phyloP scores from a whole-genome alignment of 2,113 vertebrate species.

The Taurulus bubalis region DNA sequence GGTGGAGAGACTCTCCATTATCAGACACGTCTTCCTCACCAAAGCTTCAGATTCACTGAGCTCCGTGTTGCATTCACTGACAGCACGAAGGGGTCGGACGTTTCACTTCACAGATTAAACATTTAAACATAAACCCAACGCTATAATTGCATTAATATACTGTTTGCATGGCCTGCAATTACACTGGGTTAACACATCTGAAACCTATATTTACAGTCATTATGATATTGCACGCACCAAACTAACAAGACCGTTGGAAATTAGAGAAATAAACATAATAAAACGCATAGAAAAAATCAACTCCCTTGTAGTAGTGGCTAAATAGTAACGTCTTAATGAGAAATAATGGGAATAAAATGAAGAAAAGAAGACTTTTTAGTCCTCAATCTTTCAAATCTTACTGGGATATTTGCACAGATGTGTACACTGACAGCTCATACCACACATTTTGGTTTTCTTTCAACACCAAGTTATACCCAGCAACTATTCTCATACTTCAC shows the following conservation, averaged over 20 bases:
- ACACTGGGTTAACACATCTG: background rate
- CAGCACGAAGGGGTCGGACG: too few species aligned
- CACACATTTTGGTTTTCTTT: background rate
- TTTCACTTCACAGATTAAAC: too few species aligned
- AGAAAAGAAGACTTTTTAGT: background rate
- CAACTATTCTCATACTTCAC: background rate
- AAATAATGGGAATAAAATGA: background rate
- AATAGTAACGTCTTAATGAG: background rate
- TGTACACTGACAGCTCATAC: background rate
- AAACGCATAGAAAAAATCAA: background rate
- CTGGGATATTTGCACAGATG: background rate
- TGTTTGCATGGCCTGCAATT: background rate
- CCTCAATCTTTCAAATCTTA: background rate
- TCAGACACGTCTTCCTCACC: constrained; percentile 1
- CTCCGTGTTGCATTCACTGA: background rate
- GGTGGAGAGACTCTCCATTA: constrained; percentile 23
- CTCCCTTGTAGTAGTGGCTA: background rate
- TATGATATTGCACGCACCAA: background rate
- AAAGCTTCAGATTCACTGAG: background rate
- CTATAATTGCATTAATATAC: background rate
- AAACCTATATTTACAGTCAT: background rate
- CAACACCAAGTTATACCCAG: background rate
- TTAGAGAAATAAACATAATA: background rate
- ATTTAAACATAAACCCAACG: background rate
- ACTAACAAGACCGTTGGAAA: background rate